These are phyloP conservation scores for Psephotus haematonotus DNA, from an alignment of 2,113 vertebrate species.

Conservation along the genomic window DNA sequence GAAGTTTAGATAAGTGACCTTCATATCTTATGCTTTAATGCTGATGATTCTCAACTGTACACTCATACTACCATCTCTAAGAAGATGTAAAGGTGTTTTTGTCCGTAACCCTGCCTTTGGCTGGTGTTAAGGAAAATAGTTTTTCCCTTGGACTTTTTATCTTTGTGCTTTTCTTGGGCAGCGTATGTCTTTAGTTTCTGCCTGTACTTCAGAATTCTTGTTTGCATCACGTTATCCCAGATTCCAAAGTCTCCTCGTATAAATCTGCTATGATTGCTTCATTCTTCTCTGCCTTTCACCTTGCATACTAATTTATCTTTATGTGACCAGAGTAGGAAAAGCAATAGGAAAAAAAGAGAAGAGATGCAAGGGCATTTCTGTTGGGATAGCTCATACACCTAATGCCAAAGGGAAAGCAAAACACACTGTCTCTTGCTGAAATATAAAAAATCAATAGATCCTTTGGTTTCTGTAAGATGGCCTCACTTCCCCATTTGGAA, in stretches of 20 bases:
- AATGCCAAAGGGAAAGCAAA: not conserved
- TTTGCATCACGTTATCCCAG: not conserved
- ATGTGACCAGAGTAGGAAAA: slow-evolving; percentile 10
- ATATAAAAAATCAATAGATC: not conserved
- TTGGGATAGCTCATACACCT: not conserved
- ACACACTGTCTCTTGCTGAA: not conserved
- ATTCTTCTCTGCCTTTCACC: not conserved
- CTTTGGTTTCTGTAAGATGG: not conserved
- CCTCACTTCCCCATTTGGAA: not conserved
- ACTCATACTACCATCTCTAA: not conserved
- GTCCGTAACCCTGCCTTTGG: not conserved
- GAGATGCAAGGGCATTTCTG: not conserved
- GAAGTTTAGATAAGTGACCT: slow-evolving; percentile 53
- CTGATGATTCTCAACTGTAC: not conserved
- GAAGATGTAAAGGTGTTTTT: not conserved
- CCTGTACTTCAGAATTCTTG: not conserved
- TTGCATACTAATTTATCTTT: slow-evolving; percentile 12
- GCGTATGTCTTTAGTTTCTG: not conserved
- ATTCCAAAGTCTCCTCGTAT: not conserved
- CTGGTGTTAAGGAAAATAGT: not conserved
- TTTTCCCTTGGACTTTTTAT: not conserved
- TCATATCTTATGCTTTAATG: not conserved
- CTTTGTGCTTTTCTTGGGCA: not conserved
- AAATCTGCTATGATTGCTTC: not conserved
- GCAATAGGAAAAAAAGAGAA: not conserved